These are phyloP conservation scores for Malacosoma neustria DNA, from an alignment of 2,888 invertebrate species.

Conservation along the genomic window DNA sequence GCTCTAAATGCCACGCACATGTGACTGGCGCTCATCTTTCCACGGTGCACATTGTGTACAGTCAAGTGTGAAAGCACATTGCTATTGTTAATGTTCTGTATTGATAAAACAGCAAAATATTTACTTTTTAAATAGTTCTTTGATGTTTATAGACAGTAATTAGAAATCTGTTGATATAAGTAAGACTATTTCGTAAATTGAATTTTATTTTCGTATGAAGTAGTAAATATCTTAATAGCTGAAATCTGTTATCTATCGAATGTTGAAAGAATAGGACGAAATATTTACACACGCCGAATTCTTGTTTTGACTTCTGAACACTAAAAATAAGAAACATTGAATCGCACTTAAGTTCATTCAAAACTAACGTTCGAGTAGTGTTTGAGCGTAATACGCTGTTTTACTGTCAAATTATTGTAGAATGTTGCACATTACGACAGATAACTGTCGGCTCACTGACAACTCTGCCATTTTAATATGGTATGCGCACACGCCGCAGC, in stretches of 20 bases:
- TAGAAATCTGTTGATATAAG: too few species aligned
- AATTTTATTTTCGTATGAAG: background rate
- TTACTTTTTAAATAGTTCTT: too few species aligned
- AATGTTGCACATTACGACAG: slow-evolving; percentile 37
- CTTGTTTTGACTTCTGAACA: slow-evolving; percentile 8
- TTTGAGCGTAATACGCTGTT: slow-evolving; percentile 32
- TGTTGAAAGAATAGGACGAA: background rate
- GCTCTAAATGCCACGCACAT: slow-evolving; percentile 43
- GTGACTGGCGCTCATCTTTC: slow-evolving; percentile 34
- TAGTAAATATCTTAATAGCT: background rate
- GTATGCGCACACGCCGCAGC: slow-evolving; percentile 39
- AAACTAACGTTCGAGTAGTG: slow-evolving; percentile 26
- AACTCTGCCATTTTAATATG: slow-evolving; percentile 50
- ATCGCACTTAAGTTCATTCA: slow-evolving; percentile 34
- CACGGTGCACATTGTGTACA: slow-evolving; percentile 14
- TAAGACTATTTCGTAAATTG: background rate
- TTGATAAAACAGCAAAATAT: background rate
- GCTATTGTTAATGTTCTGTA: slow-evolving; percentile 7
- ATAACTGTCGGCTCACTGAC: slow-evolving; percentile 44
- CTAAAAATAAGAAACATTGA: slow-evolving; percentile 26
- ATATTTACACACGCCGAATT: background rate
- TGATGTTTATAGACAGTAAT: too few species aligned
- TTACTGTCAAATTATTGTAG: slow-evolving; percentile 40
- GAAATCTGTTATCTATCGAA: background rate
- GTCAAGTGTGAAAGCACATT: slow-evolving; percentile 13